Base-by-base conservation (phyloP, 2,888 invertebrate genomes). In the Trypoxylon attenuatum region DNA sequence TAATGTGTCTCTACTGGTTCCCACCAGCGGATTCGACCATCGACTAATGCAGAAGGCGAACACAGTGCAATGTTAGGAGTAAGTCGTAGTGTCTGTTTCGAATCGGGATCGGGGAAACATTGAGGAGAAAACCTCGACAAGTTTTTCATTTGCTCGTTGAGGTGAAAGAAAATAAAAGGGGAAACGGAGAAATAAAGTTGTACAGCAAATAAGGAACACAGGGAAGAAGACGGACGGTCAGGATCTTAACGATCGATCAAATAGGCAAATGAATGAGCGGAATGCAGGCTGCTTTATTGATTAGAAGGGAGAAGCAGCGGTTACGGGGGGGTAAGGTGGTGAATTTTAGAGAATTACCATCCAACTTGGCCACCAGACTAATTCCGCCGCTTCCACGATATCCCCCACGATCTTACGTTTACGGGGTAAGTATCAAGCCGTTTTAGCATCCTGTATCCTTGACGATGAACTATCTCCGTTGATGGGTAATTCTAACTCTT, bases 271-370 rank as follows among this genome's bases (percentile, higher is more conserved):
- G 85, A 86, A 85, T 83, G 89, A 92, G 91, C 90, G 92, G 92
- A 87, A 95, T 95, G 95, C 95, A 95, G 92, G 95, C 95, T 91
- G 95, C 95, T 90, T 92, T 95, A 90, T 94, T 95, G 91, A 92
- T 95, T 90, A 93, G 95, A 91, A 92, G 94, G 89, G 94, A 95
- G 91, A 94, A 94, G 91, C 92, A 94, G 90, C 93, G 94, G 89
- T 90, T 92, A 85, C 92, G 92, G 90, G 94, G 94, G 91, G 92
- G 93, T 88, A 91, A 92, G 85, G 89, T 91, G 89, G 93, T 94
- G 83, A 89, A 90, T 88, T 91, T 93, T 87, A 89, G 91, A 84
- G 95, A 95, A 87, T 89, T 95, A 86, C 95, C 95, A 82, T 94
- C 94, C 89, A 94, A 95, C 90, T 91, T 95, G 85, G 94, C 95